Evolutionary conservation across 2,797 vertebrate genomes (phyloP).

Genomic region (Tenualosa ilisha): DNA sequence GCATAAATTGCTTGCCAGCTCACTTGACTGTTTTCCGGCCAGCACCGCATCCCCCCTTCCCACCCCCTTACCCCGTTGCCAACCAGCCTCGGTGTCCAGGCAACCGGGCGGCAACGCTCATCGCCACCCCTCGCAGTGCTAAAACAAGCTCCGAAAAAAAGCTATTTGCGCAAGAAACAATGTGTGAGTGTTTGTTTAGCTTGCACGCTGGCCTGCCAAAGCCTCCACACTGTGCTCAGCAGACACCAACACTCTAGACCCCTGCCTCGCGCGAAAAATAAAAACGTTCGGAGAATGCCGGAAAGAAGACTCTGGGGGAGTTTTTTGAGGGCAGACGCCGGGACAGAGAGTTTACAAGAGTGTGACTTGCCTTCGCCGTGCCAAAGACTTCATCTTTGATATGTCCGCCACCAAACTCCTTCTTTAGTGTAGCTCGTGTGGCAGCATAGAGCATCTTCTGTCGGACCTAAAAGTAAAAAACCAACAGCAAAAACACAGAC

Average conservation of each 20-base stretch:
- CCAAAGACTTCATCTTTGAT: constrained; percentile 90
- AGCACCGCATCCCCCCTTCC: not conserved
- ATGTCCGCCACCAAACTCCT: constrained; percentile 87
- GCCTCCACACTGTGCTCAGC: not conserved
- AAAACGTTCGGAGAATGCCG: not conserved
- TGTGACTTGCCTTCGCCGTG: constrained; percentile 75
- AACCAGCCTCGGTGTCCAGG: not conserved
- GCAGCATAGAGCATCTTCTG: constrained; percentile 91
- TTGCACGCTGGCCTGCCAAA: not conserved
- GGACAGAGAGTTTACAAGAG: not conserved
- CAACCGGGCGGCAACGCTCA: not conserved
- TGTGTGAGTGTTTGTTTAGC: not conserved
- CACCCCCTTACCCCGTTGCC: not conserved
- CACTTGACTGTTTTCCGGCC: not conserved
- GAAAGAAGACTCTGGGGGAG: not conserved
- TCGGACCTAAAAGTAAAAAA: constrained; percentile 72
- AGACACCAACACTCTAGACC: not conserved
- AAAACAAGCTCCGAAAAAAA: not conserved
- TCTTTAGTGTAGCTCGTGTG: constrained; percentile 85
- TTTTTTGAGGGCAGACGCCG: not conserved
- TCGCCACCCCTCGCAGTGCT: not conserved
- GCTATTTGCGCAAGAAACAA: not conserved
- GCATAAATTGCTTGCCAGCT: not conserved
- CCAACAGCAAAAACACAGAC: not conserved
- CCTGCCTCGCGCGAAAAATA: not conserved